phyloP scores from a whole-genome alignment of 2,797 vertebrate genomes.

The Steatocranus sp. region DNA sequence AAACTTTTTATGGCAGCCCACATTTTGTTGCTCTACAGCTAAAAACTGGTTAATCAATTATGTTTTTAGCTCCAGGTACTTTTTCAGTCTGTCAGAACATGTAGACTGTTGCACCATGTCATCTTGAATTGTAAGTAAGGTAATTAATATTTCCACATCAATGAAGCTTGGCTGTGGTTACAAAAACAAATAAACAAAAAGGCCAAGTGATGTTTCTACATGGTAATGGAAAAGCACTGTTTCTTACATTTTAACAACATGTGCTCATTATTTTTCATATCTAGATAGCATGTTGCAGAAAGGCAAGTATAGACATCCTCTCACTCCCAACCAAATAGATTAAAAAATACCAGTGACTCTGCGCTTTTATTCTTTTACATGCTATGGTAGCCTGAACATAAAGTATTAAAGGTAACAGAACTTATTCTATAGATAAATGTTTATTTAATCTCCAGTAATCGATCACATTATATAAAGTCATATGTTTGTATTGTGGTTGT shows the following conservation, averaged over 20 bases:
- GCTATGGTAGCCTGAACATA: background rate
- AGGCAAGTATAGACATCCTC: background rate
- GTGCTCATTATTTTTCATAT: background rate
- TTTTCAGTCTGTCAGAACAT: background rate
- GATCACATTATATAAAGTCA: background rate
- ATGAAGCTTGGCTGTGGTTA: background rate
- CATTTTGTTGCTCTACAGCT: background rate
- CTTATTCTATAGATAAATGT: background rate
- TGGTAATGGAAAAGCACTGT: background rate
- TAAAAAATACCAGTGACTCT: background rate
- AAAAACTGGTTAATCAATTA: background rate
- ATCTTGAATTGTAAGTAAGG: background rate
- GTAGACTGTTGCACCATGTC: background rate
- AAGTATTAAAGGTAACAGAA: background rate
- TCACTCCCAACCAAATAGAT: background rate
- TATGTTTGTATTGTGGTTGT: background rate
- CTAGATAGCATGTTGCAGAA: background rate
- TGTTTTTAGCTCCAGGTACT: accelerated
- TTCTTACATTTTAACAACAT: background rate
- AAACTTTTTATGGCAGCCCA: background rate
- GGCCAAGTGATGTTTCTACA: accelerated
- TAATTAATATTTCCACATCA: background rate
- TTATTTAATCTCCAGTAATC: background rate
- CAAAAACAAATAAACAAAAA: background rate
- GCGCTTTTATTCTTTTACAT: background rate